Base-by-base conservation (phyloP, 2,113 vertebrate species). In the Daubentonia madagascariensis region DNA sequence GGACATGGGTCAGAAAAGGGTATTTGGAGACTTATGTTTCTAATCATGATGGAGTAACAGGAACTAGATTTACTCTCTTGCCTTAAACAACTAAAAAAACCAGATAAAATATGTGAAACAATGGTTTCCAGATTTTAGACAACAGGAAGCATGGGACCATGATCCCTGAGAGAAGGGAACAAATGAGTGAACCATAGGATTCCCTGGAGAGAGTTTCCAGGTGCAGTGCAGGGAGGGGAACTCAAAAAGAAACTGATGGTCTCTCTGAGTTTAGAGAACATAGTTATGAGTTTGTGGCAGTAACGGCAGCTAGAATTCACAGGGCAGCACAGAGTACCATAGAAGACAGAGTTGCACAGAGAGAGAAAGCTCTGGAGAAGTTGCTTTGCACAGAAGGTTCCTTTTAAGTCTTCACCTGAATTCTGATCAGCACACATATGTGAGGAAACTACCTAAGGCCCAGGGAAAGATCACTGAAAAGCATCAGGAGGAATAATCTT, bases 281-380 rank as follows among this genome's bases (percentile, higher is more conserved):
- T 52, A 94, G 54, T 48, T 83, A 83, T 80, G 57, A 30, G 78
- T 84, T 65, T 83, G 35, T 94, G 68, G 78, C 61, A 54, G 35
- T 45, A 37, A 75, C 32, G n/a, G 59, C 35, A 93, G 85, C 68
- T 89, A 89, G 78, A 93, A 67, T 76, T 84, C 20, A 40, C 57
- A 59, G 16, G 63, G 67, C 40, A 78, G 40, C 13, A 43, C 50
- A 76, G 35, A 84, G 59, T 59, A 48, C 78, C 83, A 50, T 84
- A 52, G 40, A 93, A 35, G 68, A 84, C 22, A 23, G 70, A 89
- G 16, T 40, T 93, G 48, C 9, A n/a, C 73, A 91, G 35, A 76
- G 59, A 92, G 32, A 83, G 48, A 93, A 93, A 80, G 30, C n/a
- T 73, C 54, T 86, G 54, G 94, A 95, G 73, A 80, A n/a, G n/a